Evolutionary conservation across 2,113 vertebrate genomes (phyloP).

Genomic region (Lycaon pictus): DNA sequence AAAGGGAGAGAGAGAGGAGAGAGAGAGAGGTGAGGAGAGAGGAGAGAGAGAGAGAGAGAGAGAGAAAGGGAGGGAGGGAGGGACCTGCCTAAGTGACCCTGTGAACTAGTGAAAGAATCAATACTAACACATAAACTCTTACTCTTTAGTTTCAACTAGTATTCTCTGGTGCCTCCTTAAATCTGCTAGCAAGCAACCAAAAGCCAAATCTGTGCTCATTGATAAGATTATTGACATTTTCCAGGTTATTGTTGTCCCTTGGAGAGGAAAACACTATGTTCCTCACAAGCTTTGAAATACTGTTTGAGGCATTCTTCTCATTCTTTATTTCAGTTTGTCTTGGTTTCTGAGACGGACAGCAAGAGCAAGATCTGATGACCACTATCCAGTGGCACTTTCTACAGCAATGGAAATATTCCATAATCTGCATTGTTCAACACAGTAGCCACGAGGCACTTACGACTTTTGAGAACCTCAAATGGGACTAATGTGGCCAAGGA

Average conservation of each 20-base stretch:
- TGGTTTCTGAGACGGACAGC: background rate
- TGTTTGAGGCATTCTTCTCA: constrained; percentile 6
- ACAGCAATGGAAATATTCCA: background rate
- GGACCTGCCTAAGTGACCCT: background rate
- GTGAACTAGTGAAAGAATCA: background rate
- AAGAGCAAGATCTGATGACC: background rate
- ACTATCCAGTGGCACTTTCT: background rate
- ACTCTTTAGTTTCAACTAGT: constrained; percentile 36
- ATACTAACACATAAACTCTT: constrained; percentile 11
- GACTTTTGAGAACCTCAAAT: background rate
- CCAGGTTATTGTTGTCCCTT: background rate
- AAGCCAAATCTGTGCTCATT: constrained; percentile 25
- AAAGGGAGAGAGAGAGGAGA: too few species aligned
- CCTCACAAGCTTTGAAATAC: background rate
- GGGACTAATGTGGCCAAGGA: background rate
- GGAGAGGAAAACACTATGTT: background rate
- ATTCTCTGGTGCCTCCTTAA: background rate
- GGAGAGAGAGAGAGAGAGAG: too few species aligned
- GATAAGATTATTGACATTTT: background rate
- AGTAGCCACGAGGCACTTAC: background rate
- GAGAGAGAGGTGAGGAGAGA: too few species aligned
- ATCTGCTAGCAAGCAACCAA: background rate
- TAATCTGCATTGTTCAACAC: background rate
- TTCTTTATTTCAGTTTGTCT: background rate
- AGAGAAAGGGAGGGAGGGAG: background rate